These are phyloP conservation scores for Brienomyrus brachyistius DNA, from an alignment of 2,113 vertebrate genomes.

Conservation along the genomic window DNA sequence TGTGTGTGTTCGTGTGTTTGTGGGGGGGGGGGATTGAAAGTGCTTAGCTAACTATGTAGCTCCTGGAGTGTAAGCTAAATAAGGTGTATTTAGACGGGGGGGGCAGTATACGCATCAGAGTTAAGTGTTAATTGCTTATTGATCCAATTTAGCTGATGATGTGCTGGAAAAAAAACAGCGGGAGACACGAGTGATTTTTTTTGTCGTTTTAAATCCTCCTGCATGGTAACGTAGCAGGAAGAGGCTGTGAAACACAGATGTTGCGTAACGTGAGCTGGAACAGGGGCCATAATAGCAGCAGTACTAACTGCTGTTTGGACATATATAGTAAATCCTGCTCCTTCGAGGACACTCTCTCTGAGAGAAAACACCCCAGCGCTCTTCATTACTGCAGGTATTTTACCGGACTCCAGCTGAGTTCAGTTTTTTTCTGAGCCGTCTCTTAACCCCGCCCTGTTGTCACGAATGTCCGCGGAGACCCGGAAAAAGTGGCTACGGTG, in stretches of 20 bases:
- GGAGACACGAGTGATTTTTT: not conserved
- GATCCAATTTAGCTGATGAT: conserved; percentile 66
- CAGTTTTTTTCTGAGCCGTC: not conserved
- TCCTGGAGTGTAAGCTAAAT: not conserved
- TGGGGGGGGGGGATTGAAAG: not conserved
- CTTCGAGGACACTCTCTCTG: not conserved
- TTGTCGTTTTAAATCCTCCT: too few species aligned
- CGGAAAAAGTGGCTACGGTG: not conserved
- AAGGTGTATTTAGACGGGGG: not conserved
- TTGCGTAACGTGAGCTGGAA: not conserved
- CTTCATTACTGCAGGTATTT: not conserved
- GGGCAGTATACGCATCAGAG: conserved; percentile 13
- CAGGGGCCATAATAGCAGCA: not conserved
- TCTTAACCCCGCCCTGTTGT: not conserved
- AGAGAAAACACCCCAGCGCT: not conserved
- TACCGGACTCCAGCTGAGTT: not conserved
- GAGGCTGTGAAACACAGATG: not conserved
- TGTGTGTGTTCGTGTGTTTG: not conserved
- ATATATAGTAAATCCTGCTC: not conserved
- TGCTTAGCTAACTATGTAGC: conserved; percentile 7
- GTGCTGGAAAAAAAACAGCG: conserved; percentile 35
- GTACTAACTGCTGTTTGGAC: not conserved
- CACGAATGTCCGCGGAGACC: not conserved
- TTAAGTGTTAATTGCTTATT: conserved; percentile 68
- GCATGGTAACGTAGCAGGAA: not conserved